A percentile compares a stretch with the other conserved stretches of the same genome.
Evolutionary conservation across 2,113 vertebrate genomes (phyloP).

Genomic region (Podarcis cretensis): DNA sequence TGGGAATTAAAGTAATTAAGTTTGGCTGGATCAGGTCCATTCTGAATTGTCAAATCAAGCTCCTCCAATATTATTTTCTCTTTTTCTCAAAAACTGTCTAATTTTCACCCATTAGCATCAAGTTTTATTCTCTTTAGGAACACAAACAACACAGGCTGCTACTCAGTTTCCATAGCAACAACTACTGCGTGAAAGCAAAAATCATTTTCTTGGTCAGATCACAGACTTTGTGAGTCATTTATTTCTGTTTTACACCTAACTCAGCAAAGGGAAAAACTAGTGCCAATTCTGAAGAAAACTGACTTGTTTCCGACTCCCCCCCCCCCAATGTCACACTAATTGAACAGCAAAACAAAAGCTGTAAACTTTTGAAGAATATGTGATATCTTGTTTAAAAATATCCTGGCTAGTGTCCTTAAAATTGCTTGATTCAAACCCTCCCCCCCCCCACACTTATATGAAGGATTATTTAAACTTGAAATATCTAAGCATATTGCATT

Average conservation of each 20-base stretch:
- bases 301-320: background rate
- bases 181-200: conserved; percentile 45
- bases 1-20: background rate
- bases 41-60: conserved; percentile 26
- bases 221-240: conserved; percentile 30
- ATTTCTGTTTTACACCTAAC: conserved; percentile 40
- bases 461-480: conserved; percentile 21
- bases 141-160: conserved; percentile 46
- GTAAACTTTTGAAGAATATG: conserved; percentile 16
- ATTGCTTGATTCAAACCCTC: background rate
- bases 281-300: conserved; percentile 41
- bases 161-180: conserved; percentile 60
- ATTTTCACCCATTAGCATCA: conserved; percentile 51
- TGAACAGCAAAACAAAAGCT: conserved; percentile 44
- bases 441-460: background rate
- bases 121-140: conserved; percentile 44
- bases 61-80: background rate
- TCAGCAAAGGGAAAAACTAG: conserved; percentile 37
- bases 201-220: conserved; percentile 55
- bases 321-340: conserved; percentile 18
- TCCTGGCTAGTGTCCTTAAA: conserved; percentile 21
- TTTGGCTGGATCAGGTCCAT: background rate
- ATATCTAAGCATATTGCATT: conserved; percentile 18
- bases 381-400: conserved; percentile 27
- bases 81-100: conserved; percentile 18